Base-by-base conservation (phyloP, 2,113 vertebrate genomes). In the Gavialis gangeticus region DNA sequence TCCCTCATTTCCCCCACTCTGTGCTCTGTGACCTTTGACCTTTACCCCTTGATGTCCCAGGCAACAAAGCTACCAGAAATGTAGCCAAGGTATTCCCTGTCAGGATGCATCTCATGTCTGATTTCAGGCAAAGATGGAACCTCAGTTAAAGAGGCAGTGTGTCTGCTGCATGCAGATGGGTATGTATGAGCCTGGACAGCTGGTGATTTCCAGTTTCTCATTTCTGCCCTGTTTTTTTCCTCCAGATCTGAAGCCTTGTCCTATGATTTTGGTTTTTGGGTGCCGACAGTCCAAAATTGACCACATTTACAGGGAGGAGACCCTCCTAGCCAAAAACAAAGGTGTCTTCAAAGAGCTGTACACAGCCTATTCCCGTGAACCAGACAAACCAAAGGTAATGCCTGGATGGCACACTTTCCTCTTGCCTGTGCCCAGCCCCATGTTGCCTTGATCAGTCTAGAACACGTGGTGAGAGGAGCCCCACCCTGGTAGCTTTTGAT, bases 261-360 rank as follows among this genome's bases (percentile, higher is more conserved):
- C 99, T 64, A 99, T 99, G 99, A 97, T 98, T 82, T 98, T 99
- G 97, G 99, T 99, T 28, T 99, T 99, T 27, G 99, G 99, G 81
- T 99, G 99, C 96, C 99, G 99, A 37, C 99, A 99, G 92, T 99
- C 99, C 85, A 98, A 99, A 97, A 98, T 99, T 3, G 99, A 99
- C 89, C 99, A 99, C 97, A 99, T 99, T 96, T 99, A 99, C 98
- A 98, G 98, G 93, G 99, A 99, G 82, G 99, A 99, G 97, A 98
- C 99, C 4, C 97, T 99, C 58, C 98, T 99, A 96, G 99, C 99
- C 97, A 99, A 98, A 98, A 98, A 98, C 97, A 99, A 99, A 81
- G 98, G 98, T 1, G 98, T 99, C 94, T 99, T 99, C 98, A 98
- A 99, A 97, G 99, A 99, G 95, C 98, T 99, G 79, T 99, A 98